phyloP scores from a whole-genome alignment of 2,888 invertebrate genomes.

The Drosophila austrosaltans region DNA sequence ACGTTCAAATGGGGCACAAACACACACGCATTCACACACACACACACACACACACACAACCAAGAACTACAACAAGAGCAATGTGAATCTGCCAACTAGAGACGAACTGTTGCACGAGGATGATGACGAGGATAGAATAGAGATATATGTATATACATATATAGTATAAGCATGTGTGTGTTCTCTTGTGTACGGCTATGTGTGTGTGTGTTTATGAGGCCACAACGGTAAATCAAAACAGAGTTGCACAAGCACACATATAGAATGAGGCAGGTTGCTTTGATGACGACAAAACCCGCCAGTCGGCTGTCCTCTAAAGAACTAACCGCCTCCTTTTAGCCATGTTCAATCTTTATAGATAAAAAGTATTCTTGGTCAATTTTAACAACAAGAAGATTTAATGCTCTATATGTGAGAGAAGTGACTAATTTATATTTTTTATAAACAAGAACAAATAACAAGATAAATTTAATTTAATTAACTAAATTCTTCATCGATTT shows the following conservation, averaged over 20 bases:
- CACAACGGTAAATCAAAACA: conserved; percentile 74
- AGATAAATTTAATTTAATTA: not conserved
- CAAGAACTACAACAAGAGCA: conserved; percentile 22
- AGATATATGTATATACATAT: conserved; percentile 11
- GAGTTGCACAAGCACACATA: conserved; percentile 33
- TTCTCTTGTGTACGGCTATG: not conserved
- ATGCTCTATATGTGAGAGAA: not conserved
- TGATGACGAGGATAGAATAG: conserved; percentile 46
- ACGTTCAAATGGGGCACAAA: conserved; percentile 60
- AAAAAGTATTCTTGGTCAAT: conserved; percentile 12
- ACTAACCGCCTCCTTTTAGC: conserved; percentile 26
- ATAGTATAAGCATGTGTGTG: conserved; percentile 3
- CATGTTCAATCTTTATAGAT: conserved; percentile 43
- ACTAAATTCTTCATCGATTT: not conserved
- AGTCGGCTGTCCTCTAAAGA: conserved; percentile 28
- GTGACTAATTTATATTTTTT: no score
- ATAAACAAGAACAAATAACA: not conserved
- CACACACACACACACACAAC: conserved; percentile 25
- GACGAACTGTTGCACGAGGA: conserved; percentile 34
- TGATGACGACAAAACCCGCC: conserved; percentile 63
- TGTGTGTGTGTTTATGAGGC: conserved; percentile 54
- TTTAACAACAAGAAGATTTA: not conserved
- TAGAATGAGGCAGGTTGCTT: conserved; percentile 36
- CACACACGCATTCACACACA: not conserved
- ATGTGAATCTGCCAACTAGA: conserved; percentile 49